These are phyloP conservation scores for Cephus cinctus DNA, from an alignment of 1,140 invertebrate species.

Conservation along the genomic window DNA sequence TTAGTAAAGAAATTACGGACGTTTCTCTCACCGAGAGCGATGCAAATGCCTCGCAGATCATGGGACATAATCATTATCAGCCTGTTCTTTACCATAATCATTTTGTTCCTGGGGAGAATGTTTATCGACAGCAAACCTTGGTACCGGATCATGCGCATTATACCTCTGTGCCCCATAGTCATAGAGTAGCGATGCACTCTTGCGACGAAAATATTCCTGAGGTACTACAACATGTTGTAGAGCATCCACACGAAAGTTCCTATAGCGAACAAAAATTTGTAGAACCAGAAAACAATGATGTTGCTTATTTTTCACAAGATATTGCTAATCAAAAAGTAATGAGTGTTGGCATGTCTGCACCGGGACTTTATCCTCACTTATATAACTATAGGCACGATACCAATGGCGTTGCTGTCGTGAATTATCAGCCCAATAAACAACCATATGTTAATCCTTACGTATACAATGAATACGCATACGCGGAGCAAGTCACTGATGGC, in stretches of 20 bases:
- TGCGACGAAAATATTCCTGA: slow-evolving; percentile 3
- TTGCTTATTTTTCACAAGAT: slow-evolving; percentile 30
- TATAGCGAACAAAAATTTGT: slow-evolving; percentile 5
- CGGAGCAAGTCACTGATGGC: slow-evolving; percentile 2
- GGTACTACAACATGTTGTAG: slow-evolving; percentile 8
- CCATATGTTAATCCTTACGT: slow-evolving; percentile 9
- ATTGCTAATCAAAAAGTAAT: slow-evolving; percentile 39
- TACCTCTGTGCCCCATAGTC: slow-evolving; percentile 23
- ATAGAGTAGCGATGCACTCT: slow-evolving; percentile 17
- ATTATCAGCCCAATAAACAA: slow-evolving; percentile 43
- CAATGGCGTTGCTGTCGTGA: slow-evolving; percentile 46
- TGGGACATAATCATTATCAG: slow-evolving; percentile 39
- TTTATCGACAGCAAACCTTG: slow-evolving; percentile 45
- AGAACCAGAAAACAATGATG: slow-evolving; percentile 18
- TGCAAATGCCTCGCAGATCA: slow-evolving; percentile 24
- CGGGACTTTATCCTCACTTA: slow-evolving; percentile 46
- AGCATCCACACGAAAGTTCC: slow-evolving; percentile 6
- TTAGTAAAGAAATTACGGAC: slow-evolving; percentile 31
- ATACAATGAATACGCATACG: slow-evolving; percentile 10
- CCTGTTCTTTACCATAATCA: slow-evolving; percentile 42
- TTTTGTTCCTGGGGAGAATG: slow-evolving; percentile 27
- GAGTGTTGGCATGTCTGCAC: slow-evolving; percentile 35
- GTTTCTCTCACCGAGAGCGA: slow-evolving; percentile 28
- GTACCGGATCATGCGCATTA: slow-evolving; percentile 36
- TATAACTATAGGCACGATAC: slow-evolving; percentile 44